phyloP scores from a whole-genome alignment of 2,888 invertebrate species.

The Phalangium opilio region DNA sequence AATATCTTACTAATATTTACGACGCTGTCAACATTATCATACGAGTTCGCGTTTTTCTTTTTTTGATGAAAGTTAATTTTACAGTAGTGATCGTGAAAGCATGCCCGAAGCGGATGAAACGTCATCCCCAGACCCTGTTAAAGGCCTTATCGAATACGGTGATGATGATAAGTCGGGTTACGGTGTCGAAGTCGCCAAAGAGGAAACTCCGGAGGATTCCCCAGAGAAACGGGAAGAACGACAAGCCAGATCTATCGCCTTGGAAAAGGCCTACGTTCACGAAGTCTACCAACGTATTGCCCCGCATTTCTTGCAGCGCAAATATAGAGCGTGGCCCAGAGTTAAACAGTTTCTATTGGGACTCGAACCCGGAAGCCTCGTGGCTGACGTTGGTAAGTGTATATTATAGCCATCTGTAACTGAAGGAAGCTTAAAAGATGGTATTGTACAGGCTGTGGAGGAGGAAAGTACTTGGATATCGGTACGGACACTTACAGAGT shows the following conservation, averaged over 20 bases:
- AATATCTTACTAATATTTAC: too few relatives aligned
- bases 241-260: conserved; percentile 50
- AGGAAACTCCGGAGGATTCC: too few relatives aligned
- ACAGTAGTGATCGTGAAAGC: too few relatives aligned
- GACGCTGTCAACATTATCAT: too few relatives aligned
- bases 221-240: conserved; percentile 7
- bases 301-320: conserved; percentile 37
- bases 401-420: too few relatives aligned
- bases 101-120: too few relatives aligned
- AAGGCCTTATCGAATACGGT: too few relatives aligned
- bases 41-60: too few relatives aligned
- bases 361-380: conserved; percentile 76
- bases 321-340: conserved; percentile 49
- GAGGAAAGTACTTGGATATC: conserved; percentile 77
- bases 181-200: too few relatives aligned
- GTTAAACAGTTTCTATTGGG: conserved; percentile 68
- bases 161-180: too few relatives aligned
- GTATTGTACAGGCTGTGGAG: conserved; percentile 60
- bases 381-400: conserved; percentile 76
- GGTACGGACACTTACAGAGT: conserved; percentile 73
- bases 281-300: conserved; percentile 78
- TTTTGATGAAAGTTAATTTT: too few relatives aligned
- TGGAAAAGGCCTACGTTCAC: conserved; percentile 80
- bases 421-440: not conserved
- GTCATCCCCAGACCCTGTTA: too few relatives aligned